Conservation (phyloP, 2,888 invertebrate genomes). For the Scaptomyza cyrtandrae region DNA sequence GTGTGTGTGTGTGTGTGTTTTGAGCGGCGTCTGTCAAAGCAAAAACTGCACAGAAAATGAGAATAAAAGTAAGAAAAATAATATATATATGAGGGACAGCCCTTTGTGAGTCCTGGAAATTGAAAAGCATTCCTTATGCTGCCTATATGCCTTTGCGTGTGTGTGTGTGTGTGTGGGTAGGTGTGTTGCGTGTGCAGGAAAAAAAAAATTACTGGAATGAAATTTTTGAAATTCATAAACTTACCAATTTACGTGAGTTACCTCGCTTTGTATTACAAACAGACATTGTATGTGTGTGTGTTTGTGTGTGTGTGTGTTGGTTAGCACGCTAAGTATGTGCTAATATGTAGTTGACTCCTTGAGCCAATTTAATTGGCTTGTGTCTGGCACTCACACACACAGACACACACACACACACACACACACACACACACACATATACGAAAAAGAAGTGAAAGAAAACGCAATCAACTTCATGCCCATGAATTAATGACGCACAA, state of each 20-base stretch:
- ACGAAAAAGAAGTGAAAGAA: slow-evolving; percentile 45
- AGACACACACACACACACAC: slow-evolving; percentile 11
- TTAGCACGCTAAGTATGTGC: slow-evolving; percentile 65
- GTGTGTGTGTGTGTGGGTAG: not conserved
- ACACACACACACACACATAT: slow-evolving; percentile 3
- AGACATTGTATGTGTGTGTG: not conserved
- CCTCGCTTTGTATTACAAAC: slow-evolving; percentile 20
- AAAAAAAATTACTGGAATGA: slow-evolving; percentile 61
- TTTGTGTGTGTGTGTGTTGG: slow-evolving; percentile 13
- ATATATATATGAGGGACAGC: slow-evolving; percentile 3
- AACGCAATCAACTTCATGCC: slow-evolving; percentile 74
- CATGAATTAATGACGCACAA: slow-evolving; percentile 72
- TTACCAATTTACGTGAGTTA: slow-evolving; percentile 45
- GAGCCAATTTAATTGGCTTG: slow-evolving; percentile 73
- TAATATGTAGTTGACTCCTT: slow-evolving; percentile 76
- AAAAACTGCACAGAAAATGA: slow-evolving; percentile 17
- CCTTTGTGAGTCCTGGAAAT: slow-evolving; percentile 36
- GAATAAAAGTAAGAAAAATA: slow-evolving; percentile 1
- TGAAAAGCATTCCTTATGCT: slow-evolving; percentile 29
- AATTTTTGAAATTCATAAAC: slow-evolving; percentile 77
- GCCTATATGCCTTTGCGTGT: not conserved
- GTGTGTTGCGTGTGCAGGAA: slow-evolving; percentile 54
- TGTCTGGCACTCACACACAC: slow-evolving; percentile 36
- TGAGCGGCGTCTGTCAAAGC: slow-evolving; percentile 53
- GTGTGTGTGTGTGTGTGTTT: slow-evolving; percentile 18